phyloP scores from a whole-genome alignment of 1,140 invertebrate genomes.

The Mycetomoellerius zeteki region DNA sequence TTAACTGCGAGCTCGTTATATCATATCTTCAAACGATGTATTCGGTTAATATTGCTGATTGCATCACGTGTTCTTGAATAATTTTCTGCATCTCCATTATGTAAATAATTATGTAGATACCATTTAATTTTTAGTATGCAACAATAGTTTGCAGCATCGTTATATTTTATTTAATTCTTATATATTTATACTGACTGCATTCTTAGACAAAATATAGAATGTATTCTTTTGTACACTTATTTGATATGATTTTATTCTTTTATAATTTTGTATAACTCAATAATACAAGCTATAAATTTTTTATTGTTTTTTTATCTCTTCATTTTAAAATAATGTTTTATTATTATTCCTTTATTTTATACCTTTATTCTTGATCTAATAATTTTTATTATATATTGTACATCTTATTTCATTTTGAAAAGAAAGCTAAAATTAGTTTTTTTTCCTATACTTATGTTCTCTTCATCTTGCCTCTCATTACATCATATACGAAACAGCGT shows the following conservation, averaged over 20 bases:
- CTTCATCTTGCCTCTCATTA: neutral
- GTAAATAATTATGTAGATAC: no score
- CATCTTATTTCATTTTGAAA: neutral
- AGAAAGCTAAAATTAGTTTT: neutral
- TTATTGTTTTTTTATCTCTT: neutral
- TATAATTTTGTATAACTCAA: neutral
- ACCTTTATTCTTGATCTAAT: neutral
- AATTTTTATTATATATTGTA: neutral
- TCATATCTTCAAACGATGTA: neutral
- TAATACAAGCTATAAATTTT: neutral
- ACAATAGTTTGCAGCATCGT: neutral
- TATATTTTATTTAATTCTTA: neutral
- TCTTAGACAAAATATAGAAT: neutral
- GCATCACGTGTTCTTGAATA: neutral
- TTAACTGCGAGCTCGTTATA: constrained; percentile 45
- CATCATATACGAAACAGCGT: neutral
- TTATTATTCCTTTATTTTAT: neutral
- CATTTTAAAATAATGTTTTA: neutral
- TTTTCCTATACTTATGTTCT: neutral
- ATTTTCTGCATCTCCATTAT: constrained; percentile 2
- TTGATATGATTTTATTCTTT: neutral
- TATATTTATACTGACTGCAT: neutral
- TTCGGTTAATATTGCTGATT: constrained; percentile 39
- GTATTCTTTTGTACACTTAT: neutral
- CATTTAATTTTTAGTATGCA: neutral